Conservation (phyloP, 2,797 vertebrate species). For the Aotus griseimembra region DNA sequence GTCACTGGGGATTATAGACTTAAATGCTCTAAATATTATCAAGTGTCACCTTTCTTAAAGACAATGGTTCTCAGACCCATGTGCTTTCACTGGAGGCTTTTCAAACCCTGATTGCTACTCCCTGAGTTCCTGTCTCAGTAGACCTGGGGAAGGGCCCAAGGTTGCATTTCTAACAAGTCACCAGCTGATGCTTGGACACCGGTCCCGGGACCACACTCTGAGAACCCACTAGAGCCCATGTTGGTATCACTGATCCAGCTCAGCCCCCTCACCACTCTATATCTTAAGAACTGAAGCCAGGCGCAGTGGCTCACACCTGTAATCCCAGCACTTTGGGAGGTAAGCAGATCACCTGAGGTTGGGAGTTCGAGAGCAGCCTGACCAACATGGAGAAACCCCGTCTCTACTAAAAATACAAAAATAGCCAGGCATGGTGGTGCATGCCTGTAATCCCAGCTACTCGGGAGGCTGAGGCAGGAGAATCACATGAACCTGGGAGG, state of each 20-base stretch:
- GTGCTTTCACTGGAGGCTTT: neutral
- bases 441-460: too few relatives aligned
- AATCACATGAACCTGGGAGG: too few relatives aligned
- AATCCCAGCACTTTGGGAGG: too few relatives aligned
- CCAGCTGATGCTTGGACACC: neutral
- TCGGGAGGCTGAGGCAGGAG: too few relatives aligned
- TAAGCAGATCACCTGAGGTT: too few relatives aligned
- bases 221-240: neutral
- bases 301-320: too few relatives aligned
- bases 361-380: too few relatives aligned
- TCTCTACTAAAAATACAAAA: too few relatives aligned
- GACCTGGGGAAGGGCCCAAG: neutral
- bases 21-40: neutral
- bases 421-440: too few relatives aligned
- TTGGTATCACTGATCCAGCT: neutral
- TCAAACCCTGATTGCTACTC: neutral
- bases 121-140: neutral
- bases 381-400: too few relatives aligned
- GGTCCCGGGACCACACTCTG: too few relatives aligned
- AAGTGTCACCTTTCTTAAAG: neutral
- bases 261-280: neutral
- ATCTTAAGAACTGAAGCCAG: neutral
- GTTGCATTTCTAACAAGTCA: neutral
- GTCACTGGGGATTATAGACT: neutral
- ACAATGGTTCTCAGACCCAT: neutral